A percentile compares a stretch with the other conserved stretches of the same genome.
phyloP scores from a whole-genome alignment of 2,888 invertebrate genomes.

The Idaea dimidiata region DNA sequence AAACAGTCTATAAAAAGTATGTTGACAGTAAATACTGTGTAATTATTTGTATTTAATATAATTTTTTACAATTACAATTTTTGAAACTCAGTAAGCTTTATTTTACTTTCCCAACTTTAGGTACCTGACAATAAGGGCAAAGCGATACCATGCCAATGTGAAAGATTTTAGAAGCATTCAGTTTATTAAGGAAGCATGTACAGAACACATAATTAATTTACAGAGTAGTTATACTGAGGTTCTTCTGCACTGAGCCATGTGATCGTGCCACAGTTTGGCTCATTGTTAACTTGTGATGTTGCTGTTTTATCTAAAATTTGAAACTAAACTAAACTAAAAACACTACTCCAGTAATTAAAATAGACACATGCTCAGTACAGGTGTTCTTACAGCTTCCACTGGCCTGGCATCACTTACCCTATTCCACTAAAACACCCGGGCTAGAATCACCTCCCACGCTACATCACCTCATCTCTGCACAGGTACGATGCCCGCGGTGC shows the following conservation, averaged over 20 bases:
- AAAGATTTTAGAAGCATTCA: background rate
- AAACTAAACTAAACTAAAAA: no score
- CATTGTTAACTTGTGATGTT: no score
- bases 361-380: no score
- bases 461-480: constrained; percentile 40
- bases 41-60: background rate
- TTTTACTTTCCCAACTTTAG: background rate
- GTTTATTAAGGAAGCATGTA: background rate
- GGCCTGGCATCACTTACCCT: background rate
- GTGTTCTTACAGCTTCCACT: background rate
- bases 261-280: no score
- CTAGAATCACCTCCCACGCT: background rate
- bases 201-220: no score
- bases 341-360: no score
- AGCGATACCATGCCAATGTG: background rate
- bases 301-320: no score
- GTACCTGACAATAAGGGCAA: background rate
- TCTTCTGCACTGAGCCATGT: no score
- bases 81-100: background rate
- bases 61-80: background rate
- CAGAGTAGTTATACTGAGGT: no score
- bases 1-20: background rate
- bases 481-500: constrained; percentile 98
- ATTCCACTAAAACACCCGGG: background rate
- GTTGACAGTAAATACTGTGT: background rate